Conservation (phyloP, 2,113 vertebrate genomes). For the Sebastes fasciatus region DNA sequence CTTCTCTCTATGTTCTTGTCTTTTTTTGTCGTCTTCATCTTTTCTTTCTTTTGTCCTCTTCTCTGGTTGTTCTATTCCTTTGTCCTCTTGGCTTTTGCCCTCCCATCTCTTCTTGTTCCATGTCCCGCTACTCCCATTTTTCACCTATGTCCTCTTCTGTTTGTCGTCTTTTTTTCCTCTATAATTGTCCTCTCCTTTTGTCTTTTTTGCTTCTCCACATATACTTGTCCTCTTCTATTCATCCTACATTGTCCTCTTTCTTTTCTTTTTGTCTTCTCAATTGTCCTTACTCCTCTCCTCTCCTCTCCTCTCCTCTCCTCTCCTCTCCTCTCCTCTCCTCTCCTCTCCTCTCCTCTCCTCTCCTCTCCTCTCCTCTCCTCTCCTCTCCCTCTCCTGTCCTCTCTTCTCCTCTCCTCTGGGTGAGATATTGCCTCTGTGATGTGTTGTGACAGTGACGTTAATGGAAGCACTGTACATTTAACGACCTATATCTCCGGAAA, state of each 20-base stretch:
- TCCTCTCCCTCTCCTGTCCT: background rate
- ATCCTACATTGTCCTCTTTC: background rate
- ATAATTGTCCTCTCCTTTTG: background rate
- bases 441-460: slow-evolving; percentile 77
- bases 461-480: slow-evolving; percentile 78
- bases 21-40: background rate
- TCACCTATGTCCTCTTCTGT: background rate
- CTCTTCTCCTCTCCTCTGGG: background rate
- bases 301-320: background rate
- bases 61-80: background rate
- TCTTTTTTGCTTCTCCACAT: background rate
- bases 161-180: background rate
- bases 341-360: too few species aligned
- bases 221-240: background rate
- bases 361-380: background rate
- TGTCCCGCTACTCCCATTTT: background rate
- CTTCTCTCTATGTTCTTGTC: background rate
- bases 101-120: background rate
- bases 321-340: background rate
- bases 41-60: background rate
- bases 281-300: background rate
- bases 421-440: slow-evolving; percentile 79
- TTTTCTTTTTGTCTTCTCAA: too few species aligned
- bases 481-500: slow-evolving; percentile 62
- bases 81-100: background rate